Evolutionary conservation across 2,113 vertebrate species (phyloP).

Genomic region (Dasyurus viverrinus): DNA sequence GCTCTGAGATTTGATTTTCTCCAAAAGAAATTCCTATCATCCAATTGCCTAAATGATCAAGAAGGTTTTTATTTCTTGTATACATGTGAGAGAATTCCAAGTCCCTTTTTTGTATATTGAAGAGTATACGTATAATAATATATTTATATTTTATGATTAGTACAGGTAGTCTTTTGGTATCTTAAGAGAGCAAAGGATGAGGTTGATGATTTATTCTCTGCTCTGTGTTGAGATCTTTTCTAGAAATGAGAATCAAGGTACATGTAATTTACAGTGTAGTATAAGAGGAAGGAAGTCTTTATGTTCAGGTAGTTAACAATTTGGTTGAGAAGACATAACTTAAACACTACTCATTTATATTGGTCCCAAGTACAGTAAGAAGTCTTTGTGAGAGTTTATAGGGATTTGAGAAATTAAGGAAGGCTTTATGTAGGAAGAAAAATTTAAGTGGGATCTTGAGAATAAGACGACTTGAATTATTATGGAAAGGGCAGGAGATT

Average conservation of each 20-base stretch:
- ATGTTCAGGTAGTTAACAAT: background rate
- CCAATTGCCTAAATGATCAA: background rate
- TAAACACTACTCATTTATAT: background rate
- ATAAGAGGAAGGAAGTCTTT: background rate
- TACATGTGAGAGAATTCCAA: conserved; percentile 2
- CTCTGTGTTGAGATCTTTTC: background rate
- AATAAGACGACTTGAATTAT: background rate
- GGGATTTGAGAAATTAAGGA: background rate
- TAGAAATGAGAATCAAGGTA: background rate
- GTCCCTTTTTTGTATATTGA: background rate
- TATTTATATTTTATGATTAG: background rate
- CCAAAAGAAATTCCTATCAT: background rate
- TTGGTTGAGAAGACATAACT: background rate
- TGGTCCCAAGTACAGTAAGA: background rate
- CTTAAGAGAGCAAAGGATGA: background rate
- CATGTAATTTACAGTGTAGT: background rate
- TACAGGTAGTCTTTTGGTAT: background rate
- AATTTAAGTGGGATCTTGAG: background rate
- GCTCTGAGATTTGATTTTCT: background rate
- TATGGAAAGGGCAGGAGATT: background rate
- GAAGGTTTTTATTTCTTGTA: background rate
- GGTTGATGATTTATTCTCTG: background rate
- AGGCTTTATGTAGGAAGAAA: background rate
- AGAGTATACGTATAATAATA: background rate
- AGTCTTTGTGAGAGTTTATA: background rate